A percentile compares a stretch with the other conserved stretches of the same genome.
Conservation (phyloP, 2,888 invertebrate genomes). For the Diarsia mendica region DNA sequence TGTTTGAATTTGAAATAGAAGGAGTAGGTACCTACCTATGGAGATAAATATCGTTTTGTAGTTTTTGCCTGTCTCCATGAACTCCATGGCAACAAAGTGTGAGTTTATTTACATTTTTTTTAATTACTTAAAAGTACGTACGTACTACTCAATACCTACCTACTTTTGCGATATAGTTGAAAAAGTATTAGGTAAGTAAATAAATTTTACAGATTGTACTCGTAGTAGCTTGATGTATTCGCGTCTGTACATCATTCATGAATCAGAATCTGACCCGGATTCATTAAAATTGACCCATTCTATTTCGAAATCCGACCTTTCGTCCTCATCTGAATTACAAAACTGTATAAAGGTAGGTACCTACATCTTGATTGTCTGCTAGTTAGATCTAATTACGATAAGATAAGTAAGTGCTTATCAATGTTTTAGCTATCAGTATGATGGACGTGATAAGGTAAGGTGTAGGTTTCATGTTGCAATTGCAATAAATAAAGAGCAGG, state of each 20-base stretch:
- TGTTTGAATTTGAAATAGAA: not conserved
- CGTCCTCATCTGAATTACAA: constrained; percentile 10
- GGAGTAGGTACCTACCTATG: not conserved
- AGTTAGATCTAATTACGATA: constrained; percentile 27
- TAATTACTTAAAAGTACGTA: no score
- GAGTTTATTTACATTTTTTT: not conserved
- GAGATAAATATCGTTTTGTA: not conserved
- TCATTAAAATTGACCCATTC: not conserved
- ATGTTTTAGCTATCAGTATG: constrained; percentile 6
- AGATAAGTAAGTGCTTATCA: constrained; percentile 32
- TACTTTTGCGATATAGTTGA: not conserved
- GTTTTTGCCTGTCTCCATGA: not conserved
- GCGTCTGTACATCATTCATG: not conserved
- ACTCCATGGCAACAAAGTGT: not conserved
- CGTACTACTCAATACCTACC: no score
- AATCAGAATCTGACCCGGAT: not conserved
- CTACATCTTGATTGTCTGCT: constrained; percentile 34
- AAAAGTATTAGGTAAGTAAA: no score
- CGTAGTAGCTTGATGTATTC: no score
- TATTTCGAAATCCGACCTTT: not conserved
- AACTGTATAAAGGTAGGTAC: constrained; percentile 11
- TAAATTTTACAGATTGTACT: no score
- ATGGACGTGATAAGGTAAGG: not conserved
- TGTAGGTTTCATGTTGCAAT: constrained; percentile 5
- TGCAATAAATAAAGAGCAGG: constrained; percentile 12